Base-by-base conservation (phyloP, 2,113 vertebrate genomes). In the Leptocoma aspasia region DNA sequence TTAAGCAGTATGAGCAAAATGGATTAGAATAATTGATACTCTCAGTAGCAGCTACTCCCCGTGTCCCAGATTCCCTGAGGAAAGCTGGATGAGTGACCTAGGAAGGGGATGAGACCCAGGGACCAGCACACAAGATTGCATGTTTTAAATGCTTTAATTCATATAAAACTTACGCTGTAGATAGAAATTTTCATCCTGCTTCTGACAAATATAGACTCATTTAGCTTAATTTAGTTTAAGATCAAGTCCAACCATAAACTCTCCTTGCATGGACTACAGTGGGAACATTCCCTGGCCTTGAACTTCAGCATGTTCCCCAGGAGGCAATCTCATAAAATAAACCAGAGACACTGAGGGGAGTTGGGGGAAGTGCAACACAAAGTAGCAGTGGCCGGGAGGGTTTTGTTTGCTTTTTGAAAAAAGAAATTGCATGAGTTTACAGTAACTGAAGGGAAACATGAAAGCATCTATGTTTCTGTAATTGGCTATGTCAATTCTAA, bases 201-300 rank as follows among this genome's bases (percentile, higher is more conserved):
- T 26, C 39, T 89, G 61, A 56, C 45, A 41, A 61, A 27, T 82
- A 14, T 0, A 39, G 47, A 69, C 42, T 75, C 0, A n/a, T 17
- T 49, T 49, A 7, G 16, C 37, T 64, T 50, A 37, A 45, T 83
- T 45, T 63, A 22, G 31, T 53, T 72, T 41, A 27, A 47, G 41
- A 68, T 54, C 11, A 16, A 69, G 33, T 75, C 47, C 27, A 75
- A 7, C 35, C 33, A 28, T 61, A 68, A 75, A 63, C 41, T 75
- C 9, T 79, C 52, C 37, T 71, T 92, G 37, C 44, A 22, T 71
- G 85, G 85, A 45, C 60, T 87, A 6, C 37, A 84, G 60, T 89
- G 93, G 91, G 90, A 97, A 94, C 56, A 54, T 96, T 92, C 72
- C 50, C 59, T 83, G 90, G 49, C 92, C 94, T 94, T 96, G 92